Percentiles rank a stretch among this genome's conserved stretches.
phyloP scores from a whole-genome alignment of 2,888 invertebrate genomes.

The Diaphora mendica region DNA sequence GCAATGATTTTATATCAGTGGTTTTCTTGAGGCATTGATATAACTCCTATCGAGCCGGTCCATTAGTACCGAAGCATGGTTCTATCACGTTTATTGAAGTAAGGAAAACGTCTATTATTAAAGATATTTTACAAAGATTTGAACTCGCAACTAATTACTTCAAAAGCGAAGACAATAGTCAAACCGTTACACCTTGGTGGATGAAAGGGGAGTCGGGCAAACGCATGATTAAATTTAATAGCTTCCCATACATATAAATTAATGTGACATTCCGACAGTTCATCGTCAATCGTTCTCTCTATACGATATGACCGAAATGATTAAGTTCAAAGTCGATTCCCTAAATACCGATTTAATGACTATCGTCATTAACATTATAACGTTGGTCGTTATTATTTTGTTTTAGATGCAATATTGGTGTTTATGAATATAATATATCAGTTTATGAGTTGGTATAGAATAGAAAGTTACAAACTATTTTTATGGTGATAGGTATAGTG shows the following conservation, averaged over 20 bases:
- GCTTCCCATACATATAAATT: constrained; percentile 3
- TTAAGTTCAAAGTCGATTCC: neutral
- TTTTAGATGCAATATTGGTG: neutral
- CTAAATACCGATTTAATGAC: neutral
- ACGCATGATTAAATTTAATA: neutral
- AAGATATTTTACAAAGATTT: neutral
- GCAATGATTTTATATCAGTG: too few species aligned
- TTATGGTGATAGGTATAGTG: too few species aligned
- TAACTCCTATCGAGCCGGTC: too few species aligned
- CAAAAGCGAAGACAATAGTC: neutral
- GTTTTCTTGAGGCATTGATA: too few species aligned
- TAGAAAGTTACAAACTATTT: too few species aligned
- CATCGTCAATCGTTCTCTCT: neutral
- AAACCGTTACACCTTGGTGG: neutral
- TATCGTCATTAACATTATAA: neutral
- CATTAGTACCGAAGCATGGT: too few species aligned
- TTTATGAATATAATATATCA: neutral
- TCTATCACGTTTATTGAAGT: neutral
- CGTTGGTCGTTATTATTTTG: neutral
- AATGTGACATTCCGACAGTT: neutral
- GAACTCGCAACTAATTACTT: neutral
- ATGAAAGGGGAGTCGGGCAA: neutral
- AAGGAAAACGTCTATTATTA: neutral
- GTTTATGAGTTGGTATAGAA: neutral
- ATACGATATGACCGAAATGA: constrained; percentile 31